These are phyloP conservation scores for Paramacrobiotus metropolitanus DNA, from an alignment of 1,140 invertebrate genomes.

Conservation along the genomic window DNA sequence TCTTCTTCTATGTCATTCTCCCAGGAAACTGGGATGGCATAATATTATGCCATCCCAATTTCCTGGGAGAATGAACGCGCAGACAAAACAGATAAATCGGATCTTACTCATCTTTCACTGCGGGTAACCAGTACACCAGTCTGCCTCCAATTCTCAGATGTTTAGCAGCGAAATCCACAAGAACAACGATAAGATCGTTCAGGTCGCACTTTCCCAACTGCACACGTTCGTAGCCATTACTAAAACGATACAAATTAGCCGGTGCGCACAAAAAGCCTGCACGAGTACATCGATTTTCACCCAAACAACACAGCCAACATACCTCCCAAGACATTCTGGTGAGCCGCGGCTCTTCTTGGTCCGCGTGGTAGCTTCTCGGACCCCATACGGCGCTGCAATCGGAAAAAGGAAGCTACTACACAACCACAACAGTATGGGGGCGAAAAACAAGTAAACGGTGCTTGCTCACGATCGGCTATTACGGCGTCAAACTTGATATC, in stretches of 20 bases:
- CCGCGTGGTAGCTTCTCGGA: constrained; percentile 66
- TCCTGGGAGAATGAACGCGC: no score
- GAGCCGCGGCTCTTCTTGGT: no score
- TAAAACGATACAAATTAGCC: no score
- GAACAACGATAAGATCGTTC: constrained; percentile 50
- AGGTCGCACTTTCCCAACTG: constrained; percentile 22
- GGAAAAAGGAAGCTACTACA: no score
- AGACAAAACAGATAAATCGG: no score
- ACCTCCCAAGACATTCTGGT: no score
- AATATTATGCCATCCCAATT: no score
- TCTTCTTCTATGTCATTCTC: no score
- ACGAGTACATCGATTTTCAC: background rate
- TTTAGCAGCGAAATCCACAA: constrained; percentile 51
- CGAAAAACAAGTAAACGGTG: constrained; percentile 10
- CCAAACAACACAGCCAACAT: no score
- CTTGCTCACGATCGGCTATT: constrained; percentile 70
- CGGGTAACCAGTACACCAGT: constrained; percentile 74
- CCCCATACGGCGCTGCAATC: constrained; percentile 77
- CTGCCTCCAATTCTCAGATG: constrained; percentile 47
- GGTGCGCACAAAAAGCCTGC: background rate
- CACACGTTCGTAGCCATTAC: background rate
- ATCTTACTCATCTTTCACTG: constrained; percentile 30
- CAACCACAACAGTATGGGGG: no score
- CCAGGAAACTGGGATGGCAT: no score
- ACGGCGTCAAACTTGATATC: constrained; percentile 52